Evolutionary conservation across 2,888 invertebrate species (phyloP).

Genomic region (Drosophila barbarae): DNA sequence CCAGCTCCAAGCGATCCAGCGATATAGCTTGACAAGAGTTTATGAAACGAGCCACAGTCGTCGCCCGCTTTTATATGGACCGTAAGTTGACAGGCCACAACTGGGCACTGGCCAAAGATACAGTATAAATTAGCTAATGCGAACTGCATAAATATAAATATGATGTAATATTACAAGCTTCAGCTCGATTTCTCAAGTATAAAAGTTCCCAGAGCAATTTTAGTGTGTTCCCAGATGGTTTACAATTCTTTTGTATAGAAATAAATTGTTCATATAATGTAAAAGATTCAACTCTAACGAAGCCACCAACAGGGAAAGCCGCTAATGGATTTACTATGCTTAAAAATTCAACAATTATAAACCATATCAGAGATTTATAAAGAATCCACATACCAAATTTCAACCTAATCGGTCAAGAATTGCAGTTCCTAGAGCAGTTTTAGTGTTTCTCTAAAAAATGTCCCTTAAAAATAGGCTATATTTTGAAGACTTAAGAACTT

Average conservation of each 20-base stretch:
- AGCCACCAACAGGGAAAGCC: too few species aligned
- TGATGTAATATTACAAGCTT: background rate
- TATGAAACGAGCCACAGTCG: conserved; percentile 70
- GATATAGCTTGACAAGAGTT: conserved; percentile 71
- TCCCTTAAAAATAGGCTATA: background rate
- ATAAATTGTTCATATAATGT: too few species aligned
- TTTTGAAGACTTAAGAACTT: too few species aligned
- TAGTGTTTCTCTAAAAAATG: too few species aligned
- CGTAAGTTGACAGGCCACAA: conserved; percentile 64
- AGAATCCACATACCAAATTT: background rate
- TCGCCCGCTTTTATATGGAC: conserved; percentile 59
- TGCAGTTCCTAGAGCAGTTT: too few species aligned
- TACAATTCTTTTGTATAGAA: too few species aligned
- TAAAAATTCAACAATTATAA: too few species aligned
- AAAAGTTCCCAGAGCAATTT: too few species aligned
- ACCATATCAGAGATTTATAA: too few species aligned
- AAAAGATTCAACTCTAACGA: too few species aligned
- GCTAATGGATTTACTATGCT: too few species aligned
- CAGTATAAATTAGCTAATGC: conserved; percentile 13
- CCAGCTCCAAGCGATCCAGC: conserved; percentile 34
- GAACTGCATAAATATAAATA: conserved; percentile 6
- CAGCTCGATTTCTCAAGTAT: background rate
- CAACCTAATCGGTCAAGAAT: background rate
- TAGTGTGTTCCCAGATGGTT: background rate
- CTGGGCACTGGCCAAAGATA: conserved; percentile 27